Evolutionary conservation across 2,888 invertebrate genomes (phyloP), one percentile per base, ranked within the genome.

Genomic region (Pseudococcus jackbeardsleyi): DNA sequence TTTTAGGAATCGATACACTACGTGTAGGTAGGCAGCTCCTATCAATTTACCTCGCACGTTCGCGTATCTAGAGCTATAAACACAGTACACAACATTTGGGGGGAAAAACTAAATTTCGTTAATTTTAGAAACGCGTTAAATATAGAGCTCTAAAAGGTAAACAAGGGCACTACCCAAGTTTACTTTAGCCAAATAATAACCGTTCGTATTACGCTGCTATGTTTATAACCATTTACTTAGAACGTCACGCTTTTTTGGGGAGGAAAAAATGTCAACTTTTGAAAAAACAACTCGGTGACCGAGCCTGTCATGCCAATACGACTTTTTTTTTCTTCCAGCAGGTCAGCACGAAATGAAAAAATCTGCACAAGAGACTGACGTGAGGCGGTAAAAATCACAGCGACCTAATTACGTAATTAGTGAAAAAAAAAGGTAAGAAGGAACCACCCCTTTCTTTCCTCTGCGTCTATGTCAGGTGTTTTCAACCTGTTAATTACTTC

Each of bases 111-210:
- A 72, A 72, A 72, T 33, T 33, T 72, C 33, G 33, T 72, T 72
- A 22, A 26, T 33, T 33, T 72, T 72, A 26, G 68, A 72, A 72
- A 72, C 33, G n/a, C 12, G 33, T 33, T 72, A 33, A 72, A 72
- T 72, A 72, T 26, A 72, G 68, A 26, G 26, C 68, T 12, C 33
- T 72, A 26, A 33, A 72, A 72, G 15, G 33, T 72, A 72, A 72
- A 72, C 33, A 72, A 33, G 68, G 12, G 12, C 68, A 33, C 0
- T 26, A 72, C 12, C 33, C 5, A 72, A 22, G 26, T 72, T 33
- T 33, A 33, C 68, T 15, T 26, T 72, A 26, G 68, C 33, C 68
- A 72, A 72, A 72, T 72, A 72, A 26, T 33, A 72, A 72, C 68
- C 33, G 33, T 33, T 6, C 22, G 22, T 72, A 72, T 72, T 72